phyloP scores from a whole-genome alignment of 2,888 invertebrate genomes.

The Calameuta pallipes region DNA sequence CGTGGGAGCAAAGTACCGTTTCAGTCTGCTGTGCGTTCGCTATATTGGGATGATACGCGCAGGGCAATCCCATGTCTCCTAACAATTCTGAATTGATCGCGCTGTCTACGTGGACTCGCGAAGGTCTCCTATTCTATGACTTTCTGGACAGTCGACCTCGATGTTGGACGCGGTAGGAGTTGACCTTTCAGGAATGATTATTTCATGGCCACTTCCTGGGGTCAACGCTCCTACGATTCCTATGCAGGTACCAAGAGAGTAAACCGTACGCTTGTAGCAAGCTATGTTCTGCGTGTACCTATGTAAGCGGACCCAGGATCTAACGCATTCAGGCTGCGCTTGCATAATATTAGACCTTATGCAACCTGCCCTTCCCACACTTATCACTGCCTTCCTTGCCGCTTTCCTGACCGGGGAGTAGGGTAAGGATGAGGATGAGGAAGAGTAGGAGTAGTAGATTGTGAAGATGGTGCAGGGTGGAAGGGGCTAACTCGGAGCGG shows the following conservation, averaged over 20 bases:
- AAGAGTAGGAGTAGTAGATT: constrained; percentile 13
- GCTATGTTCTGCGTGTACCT: constrained; percentile 54
- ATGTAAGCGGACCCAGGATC: constrained; percentile 36
- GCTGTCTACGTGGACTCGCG: neutral
- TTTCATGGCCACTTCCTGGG: constrained; percentile 63
- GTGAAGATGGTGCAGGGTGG: neutral
- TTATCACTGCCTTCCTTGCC: constrained; percentile 57
- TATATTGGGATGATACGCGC: neutral
- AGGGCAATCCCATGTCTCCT: neutral
- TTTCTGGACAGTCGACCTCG: constrained; percentile 15
- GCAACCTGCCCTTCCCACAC: constrained; percentile 66
- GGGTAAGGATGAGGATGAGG: constrained; percentile 16
- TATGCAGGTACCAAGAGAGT: constrained; percentile 47
- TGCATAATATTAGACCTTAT: constrained; percentile 64
- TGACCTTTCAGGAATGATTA: constrained; percentile 61
- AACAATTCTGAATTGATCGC: neutral
- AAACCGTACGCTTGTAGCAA: constrained; percentile 48
- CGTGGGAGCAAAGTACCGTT: constrained; percentile 36
- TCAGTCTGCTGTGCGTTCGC: neutral
- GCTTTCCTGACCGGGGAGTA: neutral
- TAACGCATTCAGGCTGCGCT: constrained; percentile 40
- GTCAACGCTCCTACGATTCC: constrained; percentile 61
- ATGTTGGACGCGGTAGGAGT: constrained; percentile 40
- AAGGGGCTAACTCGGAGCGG: constrained; percentile 31
- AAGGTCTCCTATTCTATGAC: neutral